Base-by-base conservation (phyloP, 2,888 invertebrate species). In the Byasa hedistus region DNA sequence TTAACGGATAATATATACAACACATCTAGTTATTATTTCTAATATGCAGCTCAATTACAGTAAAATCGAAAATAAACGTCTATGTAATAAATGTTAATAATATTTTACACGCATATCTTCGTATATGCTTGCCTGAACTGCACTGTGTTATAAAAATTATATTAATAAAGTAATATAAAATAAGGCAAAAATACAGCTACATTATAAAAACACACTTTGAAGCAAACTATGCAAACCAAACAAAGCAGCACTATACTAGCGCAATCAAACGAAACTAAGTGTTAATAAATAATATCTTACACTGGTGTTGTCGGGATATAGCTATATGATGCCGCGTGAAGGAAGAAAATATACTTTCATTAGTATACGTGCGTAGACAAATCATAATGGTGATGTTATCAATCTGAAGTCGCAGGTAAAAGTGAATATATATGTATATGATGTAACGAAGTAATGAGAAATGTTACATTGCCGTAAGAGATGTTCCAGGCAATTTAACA, bases 241-340 rank as follows among this genome's bases (percentile, higher is more conserved):
- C 74, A 5, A 65, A 68, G 64, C 61, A 71, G 63, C 61, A 39
- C 56, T 59, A 54, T 48, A 39, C 56, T 24, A 57, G 54, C 58
- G 57, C 52, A 66, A 65, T 67, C 60, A 68, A 68, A 72, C 70
- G 69, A 68, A 71, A 71, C 59, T 69, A 74, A 73, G 74, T 70
- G 73, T 75, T 71, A 74, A 74, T 78, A 73, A 72, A 67, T 74
- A 72, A 72, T 78, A 76, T 89, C 94, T 94, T 94, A 94, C 94
- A 94, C 93, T 92, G 94, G 94, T 80, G 94, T 94, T 85, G 93
- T 92, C 85, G 92, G 91, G 80, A 92, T 85, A 89, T 92, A 92
- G 83, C 92, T 92, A 89, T 75, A 81, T 78, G 77, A 82, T 86
- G 92, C 91, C 92, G 92, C 92, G 91, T 92, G 87, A 80, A 84